Base-by-base conservation (phyloP, 2,113 vertebrate genomes). In the Paratilapia polleni region DNA sequence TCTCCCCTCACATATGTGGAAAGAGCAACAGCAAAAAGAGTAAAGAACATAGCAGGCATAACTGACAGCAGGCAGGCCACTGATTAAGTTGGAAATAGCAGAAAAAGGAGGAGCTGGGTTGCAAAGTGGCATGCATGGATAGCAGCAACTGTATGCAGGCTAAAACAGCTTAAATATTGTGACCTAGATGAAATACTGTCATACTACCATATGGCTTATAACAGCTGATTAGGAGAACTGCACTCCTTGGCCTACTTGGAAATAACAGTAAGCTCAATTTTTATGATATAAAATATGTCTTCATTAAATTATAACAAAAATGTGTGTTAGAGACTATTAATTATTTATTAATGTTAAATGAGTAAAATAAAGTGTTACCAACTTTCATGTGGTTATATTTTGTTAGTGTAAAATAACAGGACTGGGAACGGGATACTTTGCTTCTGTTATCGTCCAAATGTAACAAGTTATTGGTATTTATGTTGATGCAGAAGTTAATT, bases 111-210 rank as follows among this genome's bases (percentile, higher is more conserved):
- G 9, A 15, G 3, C 15, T 68, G 64, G 66, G 4, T 73, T 73
- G 43, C 26, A 73, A 31, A 73, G 66, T 20, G 47, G 66, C 26
- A 20, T 52, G 43, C 43, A 52, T 0, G 6, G 9, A 24, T 15
- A 70, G 43, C 17, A n/a, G 24, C 17, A 73, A 73, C 66, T 31
- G 3, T 52, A 70, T 4, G 24, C 15, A 70, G 66, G 26, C 24
- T 28, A 70, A 70, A 52, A 49, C 9, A 70, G 20, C 66, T 73
- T 28, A 20, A n/a, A 73, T 73, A 52, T 26, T 73, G 10, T 13
- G 4, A 73, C 17, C 6, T 73, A 73, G 20, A 0, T 52, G 10
- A 52, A 70, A 49, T 70, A 28, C 0, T 20, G 31, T 52, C 13
- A 47, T 43, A 11, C 41, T 43, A 43, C 7, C 7, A 19, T 73